Base-by-base conservation (phyloP, 2,888 invertebrate species). In the Andrena bicolor region DNA sequence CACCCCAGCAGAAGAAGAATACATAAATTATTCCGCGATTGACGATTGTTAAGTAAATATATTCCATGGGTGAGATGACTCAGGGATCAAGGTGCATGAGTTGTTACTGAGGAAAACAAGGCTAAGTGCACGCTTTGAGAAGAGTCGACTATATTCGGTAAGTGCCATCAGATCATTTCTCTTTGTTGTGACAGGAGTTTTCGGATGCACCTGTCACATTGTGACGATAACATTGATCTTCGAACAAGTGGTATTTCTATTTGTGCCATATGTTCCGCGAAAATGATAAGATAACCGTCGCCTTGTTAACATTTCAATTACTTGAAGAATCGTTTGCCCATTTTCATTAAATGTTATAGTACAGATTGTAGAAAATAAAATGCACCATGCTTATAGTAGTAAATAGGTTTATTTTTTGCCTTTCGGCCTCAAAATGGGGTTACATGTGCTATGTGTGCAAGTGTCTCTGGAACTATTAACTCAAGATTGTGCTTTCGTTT, bases 31-130 rank as follows among this genome's bases (percentile, higher is more conserved):
- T 30, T n/a, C 16, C 5, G 61, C 56, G 51, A 32, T 78, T 20
- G 56, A 23, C n/a, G 30, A 58, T 28, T 74, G 64, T 72, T 51
- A 20, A 77, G 77, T 79, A 84, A 88, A 88, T 69, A 87, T 88
- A 84, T 85, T 75, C 73, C 35, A 63, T 69, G 35, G 35, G 69
- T 76, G 69, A 75, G 80, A 86, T 89, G 90, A 85, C 81, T 89
- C 86, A 90, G 84, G 66, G 88, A 90, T 90, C 88, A 89, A 91
- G 80, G 90, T 90, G 70, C 88, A 79, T 6, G 23, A 3, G 70
- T n/a, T 16, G 51, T 49, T 60, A 51, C 6, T 65, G 30, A 68
- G 61, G 28, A 20, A 53, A 64, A 28, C 20, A 41, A 53, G 23
- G 28, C 23, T 16, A 35, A 74, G 30, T 51, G 63, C 41, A 56